Conservation (phyloP, 2,888 invertebrate genomes). For the Pheosia tremula region DNA sequence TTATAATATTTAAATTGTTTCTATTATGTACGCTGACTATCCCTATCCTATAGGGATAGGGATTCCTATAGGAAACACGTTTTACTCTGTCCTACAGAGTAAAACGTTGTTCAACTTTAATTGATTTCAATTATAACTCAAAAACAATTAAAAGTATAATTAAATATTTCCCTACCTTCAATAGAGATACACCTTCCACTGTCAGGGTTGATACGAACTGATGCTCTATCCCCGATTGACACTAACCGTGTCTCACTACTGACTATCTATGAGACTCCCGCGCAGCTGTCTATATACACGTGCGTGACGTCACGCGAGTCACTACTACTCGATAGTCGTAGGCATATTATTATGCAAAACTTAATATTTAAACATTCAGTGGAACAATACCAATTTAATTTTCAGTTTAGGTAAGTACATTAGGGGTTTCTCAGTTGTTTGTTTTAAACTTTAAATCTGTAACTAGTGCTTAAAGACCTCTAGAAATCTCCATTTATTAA, state of each 20-base stretch:
- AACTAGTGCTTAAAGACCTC: too few species aligned
- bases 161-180: conserved; percentile 45
- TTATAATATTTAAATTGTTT: too few species aligned
- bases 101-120: too few species aligned
- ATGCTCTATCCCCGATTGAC: conserved; percentile 56
- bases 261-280: conserved; percentile 67
- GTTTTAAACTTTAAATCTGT: too few species aligned
- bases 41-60: too few species aligned
- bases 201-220: conserved; percentile 29
- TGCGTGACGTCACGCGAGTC: conserved; percentile 60
- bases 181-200: conserved; percentile 30
- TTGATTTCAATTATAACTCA: conserved; percentile 7
- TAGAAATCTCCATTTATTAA: too few species aligned
- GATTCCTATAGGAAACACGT: too few species aligned
- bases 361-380: neutral
- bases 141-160: conserved; percentile 3
- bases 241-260: conserved; percentile 54
- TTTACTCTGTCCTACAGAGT: too few species aligned
- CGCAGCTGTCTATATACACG: conserved; percentile 74
- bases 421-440: too few species aligned
- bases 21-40: too few species aligned
- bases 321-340: conserved; percentile 19
- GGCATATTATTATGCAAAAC: conserved; percentile 30
- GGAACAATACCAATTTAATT: neutral
- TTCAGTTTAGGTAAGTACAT: too few species aligned